Conservation (phyloP, 2,888 invertebrate species). For the Siphlonurus alternatus region DNA sequence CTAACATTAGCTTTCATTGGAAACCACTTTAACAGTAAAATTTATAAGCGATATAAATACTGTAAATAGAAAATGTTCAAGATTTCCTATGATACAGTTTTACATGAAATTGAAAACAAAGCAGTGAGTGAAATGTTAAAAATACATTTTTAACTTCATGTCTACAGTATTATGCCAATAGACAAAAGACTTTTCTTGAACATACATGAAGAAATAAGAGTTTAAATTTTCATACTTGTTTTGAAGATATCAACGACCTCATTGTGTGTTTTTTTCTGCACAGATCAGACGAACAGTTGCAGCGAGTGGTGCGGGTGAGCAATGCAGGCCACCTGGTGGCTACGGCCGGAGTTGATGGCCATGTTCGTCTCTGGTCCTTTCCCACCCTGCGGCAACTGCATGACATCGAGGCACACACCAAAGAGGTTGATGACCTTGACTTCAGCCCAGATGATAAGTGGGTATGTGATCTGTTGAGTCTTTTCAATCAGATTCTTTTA, state of each 20-base stretch:
- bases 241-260: conserved; percentile 1
- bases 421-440: conserved; percentile 90
- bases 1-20: no score
- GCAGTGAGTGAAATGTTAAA: no score
- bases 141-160: not conserved
- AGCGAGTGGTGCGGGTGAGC: conserved; percentile 70
- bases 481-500: conserved; percentile 3
- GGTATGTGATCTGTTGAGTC: conserved; percentile 14
- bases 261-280: not conserved
- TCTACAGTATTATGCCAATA: not conserved
- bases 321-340: conserved; percentile 63
- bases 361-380: conserved; percentile 74
- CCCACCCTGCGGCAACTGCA: conserved; percentile 55
- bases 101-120: no score
- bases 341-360: conserved; percentile 83
- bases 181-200: no score
- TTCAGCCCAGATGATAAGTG: conserved; percentile 60
- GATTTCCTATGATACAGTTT: no score
- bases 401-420: conserved; percentile 60
- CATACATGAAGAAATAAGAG: no score
- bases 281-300: conserved; percentile 56
- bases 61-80: no score
- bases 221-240: not conserved
- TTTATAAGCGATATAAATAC: no score
- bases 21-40: no score